Base-by-base conservation (phyloP, 2,888 invertebrate genomes). In the Allygus modestus region DNA sequence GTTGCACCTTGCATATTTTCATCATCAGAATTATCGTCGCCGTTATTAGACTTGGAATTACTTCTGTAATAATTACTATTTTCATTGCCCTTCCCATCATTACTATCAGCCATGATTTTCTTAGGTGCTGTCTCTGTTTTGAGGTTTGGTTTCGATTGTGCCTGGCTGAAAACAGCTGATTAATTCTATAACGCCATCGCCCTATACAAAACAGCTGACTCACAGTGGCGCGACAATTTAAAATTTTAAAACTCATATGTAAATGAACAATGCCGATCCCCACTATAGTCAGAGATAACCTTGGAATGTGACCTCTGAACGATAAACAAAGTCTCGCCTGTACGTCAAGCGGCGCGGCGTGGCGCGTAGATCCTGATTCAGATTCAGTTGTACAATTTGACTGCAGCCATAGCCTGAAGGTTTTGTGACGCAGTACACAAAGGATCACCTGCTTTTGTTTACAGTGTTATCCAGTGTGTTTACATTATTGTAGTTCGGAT, bases 61-160 rank as follows among this genome's bases (percentile, higher is more conserved):
- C 43, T 85, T 65, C 58, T 43, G 71, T 71, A 79, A 82, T 82
- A 82, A 61, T 85, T 85, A 84, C 83, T 77, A 81, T 46, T 77
- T 46, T 58, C 81, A 51, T 81, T 85, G 81, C 81, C 84, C 58
- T 84, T 84, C 73, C 84, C 51, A 26, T 77, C 84, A 46, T 81
- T 84, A 26, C 73, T 83, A 81, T 86, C 86, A 65, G 86, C 86
- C 86, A 86, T 86, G 84, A 79, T 83, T 84, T 73, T 58, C n/a
- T 71, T 43, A 11, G 15, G 20, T 73, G 37, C n/a, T 43, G n/a
- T 41, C 17, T 77, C 28, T 28, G 75, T 77, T 41, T 43, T 77
- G 41, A 37, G 23, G 37, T 20, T 73, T 37, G 41, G n/a, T 69
- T 31, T 31, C 4, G 41, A 1, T 7, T 37, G 37, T 41, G 41